Base-by-base conservation (phyloP, 2,888 invertebrate genomes). In the Nineta flava region DNA sequence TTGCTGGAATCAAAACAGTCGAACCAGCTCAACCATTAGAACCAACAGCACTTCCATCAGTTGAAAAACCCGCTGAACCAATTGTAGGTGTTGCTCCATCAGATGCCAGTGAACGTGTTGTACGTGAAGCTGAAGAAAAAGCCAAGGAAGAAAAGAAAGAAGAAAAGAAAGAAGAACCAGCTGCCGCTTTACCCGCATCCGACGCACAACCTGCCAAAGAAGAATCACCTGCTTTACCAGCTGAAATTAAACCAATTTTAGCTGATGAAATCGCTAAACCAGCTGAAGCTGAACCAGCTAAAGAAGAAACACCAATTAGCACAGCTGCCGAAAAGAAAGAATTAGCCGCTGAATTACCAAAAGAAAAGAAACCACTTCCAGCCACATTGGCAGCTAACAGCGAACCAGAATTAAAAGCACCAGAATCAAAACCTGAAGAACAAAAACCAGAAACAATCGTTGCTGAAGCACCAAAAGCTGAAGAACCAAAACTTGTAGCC, bases 401-500 rank as follows among this genome's bases (percentile, higher is more conserved):
- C 7, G 34, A 40, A 41, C 15, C 48, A 9, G 41, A 41, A 19
- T 21, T 10, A 19, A 41, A 48, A 40, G 12, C 17, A 7, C 13
- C 21, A 5, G 43, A 40, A 13, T 19, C 48, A 26, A 13, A 38
- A 48, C 48, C 17, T 9, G 48, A 40, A 43, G 49, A 31, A 31
- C 5, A 12, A 13, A 26, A 42, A 43, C 34, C 35, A 9, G 42
- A 21, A 13, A 16, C 42, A 17, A 35, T 42, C 9, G 31, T 43
- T 10, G 41, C 44, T 21, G 34, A 48, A 48, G 16, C 15, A 48
- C 32, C 26, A 42, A 31, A 17, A 50, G 52, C 52, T 17, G 53
- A 50, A 10, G 55, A 56, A 50, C 35, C 53, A 10, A 47, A 47
- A 47, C 47, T 34, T 3, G 47, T 17, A 34, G 47, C 21, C 44